Evolutionary conservation across 2,113 vertebrate genomes (phyloP).

Genomic region (Anhinga anhinga): DNA sequence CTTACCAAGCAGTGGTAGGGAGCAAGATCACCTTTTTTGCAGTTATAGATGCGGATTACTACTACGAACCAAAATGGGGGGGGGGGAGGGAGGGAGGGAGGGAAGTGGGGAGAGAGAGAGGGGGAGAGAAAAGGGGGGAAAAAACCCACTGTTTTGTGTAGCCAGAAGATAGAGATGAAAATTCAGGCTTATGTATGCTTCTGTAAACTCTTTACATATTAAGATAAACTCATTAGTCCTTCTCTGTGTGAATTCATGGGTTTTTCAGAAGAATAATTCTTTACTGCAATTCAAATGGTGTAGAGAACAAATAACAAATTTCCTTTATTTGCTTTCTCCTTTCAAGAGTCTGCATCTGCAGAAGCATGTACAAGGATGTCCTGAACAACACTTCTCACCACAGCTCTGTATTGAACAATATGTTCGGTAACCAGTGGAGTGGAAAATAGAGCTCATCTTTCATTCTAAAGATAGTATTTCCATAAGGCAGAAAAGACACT

Average conservation of each 20-base stretch:
- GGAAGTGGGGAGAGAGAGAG: no score
- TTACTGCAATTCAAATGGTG: background rate
- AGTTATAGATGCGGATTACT: background rate
- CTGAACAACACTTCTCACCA: background rate
- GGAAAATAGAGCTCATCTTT: conserved; percentile 14
- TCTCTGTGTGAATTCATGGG: background rate
- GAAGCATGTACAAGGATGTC: background rate
- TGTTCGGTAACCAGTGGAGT: background rate
- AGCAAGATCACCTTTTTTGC: background rate
- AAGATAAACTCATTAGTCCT: background rate
- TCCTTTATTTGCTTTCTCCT: background rate
- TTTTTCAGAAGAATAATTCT: background rate
- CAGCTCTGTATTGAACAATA: background rate
- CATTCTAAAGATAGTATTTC: background rate
- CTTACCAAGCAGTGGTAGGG: background rate
- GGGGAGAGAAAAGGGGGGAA: rapidly evolving
- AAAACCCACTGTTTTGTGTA: background rate
- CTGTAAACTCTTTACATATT: background rate
- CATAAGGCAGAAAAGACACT: background rate
- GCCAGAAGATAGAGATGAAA: background rate
- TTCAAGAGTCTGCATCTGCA: background rate
- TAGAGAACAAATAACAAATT: background rate
- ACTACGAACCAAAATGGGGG: background rate
- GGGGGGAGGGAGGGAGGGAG: no score
- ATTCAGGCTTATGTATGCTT: background rate